Conservation (phyloP, 2,888 invertebrate genomes). For the Shargacucullia verbasci region DNA sequence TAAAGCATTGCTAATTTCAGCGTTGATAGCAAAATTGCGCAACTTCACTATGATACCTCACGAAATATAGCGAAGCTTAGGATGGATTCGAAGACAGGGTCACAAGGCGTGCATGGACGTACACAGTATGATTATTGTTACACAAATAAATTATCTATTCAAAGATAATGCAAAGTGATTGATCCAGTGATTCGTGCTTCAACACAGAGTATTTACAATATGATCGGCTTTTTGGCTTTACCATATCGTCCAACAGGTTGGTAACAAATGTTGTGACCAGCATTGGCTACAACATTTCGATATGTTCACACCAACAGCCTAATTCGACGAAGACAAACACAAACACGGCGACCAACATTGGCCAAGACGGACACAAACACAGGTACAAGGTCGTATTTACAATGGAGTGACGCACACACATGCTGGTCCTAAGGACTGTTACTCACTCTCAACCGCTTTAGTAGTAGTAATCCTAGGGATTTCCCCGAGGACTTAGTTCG, state of each 20-base stretch:
- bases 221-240: conserved; percentile 41
- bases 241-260: conserved; percentile 25
- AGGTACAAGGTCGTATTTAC: conserved; percentile 70
- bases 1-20: conserved; percentile 44
- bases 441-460: conserved; percentile 84
- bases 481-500: conserved; percentile 82
- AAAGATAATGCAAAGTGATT: conserved; percentile 36
- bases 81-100: conserved; percentile 39
- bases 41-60: conserved; percentile 43
- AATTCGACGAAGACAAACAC: conserved; percentile 60
- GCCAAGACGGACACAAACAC: conserved; percentile 68
- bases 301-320: conserved; percentile 63
- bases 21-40: conserved; percentile 50
- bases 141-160: conserved; percentile 45
- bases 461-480: conserved; percentile 80
- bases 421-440: conserved; percentile 59
- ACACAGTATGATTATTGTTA: conserved; percentile 60
- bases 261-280: conserved; percentile 1
- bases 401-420: conserved; percentile 65
- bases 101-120: conserved; percentile 57
- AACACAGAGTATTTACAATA: conserved; percentile 42
- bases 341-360: conserved; percentile 58
- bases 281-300: conserved; percentile 29
- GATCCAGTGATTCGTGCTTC: conserved; percentile 45
- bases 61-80: conserved; percentile 53